Conservation (phyloP, 2,888 invertebrate species). For the Hypercompe scribonia region DNA sequence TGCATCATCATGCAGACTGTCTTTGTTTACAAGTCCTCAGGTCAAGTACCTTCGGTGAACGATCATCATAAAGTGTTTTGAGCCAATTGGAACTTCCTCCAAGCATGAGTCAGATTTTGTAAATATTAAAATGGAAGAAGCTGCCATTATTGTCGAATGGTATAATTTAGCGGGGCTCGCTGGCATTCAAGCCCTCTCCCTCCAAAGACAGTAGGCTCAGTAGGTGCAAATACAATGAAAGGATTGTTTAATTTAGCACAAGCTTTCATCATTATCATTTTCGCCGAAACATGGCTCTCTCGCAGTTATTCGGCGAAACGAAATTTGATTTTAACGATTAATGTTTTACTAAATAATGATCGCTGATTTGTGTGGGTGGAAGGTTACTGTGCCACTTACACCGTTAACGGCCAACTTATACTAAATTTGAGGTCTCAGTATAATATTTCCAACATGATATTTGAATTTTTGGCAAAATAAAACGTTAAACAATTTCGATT, state of each 20-base stretch:
- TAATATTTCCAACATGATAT: not conserved
- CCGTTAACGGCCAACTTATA: not conserved
- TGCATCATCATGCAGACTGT: not conserved
- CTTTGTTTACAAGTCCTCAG: slow-evolving; percentile 10
- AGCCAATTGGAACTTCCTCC: slow-evolving; percentile 3
- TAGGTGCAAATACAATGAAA: too few species aligned
- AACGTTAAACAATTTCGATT: not conserved
- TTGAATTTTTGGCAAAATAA: not conserved
- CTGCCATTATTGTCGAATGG: not conserved
- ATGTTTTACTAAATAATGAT: not conserved
- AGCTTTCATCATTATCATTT: too few species aligned
- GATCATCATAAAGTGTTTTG: not conserved
- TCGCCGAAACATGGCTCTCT: too few species aligned
- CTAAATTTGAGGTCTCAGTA: not conserved
- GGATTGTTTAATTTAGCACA: too few species aligned
- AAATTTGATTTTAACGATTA: not conserved
- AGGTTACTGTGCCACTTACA: not conserved
- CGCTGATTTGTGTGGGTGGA: not conserved
- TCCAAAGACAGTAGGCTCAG: too few species aligned
- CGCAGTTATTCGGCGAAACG: not conserved
- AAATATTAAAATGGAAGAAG: not conserved
- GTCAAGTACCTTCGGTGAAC: slow-evolving; percentile 14
- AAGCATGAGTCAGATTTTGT: slow-evolving; percentile 3
- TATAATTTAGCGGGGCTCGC: not conserved
- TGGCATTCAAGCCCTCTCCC: not conserved